These are phyloP conservation scores for Seriola rivoliana DNA, from an alignment of 2,113 vertebrate species.

Conservation along the genomic window DNA sequence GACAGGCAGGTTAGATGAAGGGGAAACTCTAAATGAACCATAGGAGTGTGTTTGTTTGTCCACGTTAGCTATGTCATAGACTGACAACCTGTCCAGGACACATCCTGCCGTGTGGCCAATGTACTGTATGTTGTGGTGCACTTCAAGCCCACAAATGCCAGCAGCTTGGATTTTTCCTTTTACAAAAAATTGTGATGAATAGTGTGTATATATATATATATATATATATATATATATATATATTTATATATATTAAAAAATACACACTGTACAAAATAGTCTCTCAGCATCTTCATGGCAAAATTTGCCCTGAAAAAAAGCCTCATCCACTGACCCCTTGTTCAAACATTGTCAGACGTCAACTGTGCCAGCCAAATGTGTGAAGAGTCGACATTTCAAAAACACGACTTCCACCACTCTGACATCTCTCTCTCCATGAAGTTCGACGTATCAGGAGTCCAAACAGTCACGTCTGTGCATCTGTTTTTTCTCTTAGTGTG, in stretches of 20 bases:
- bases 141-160: not conserved
- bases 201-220: not conserved
- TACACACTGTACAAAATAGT: not conserved
- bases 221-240: too few species aligned
- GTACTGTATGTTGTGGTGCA: not conserved
- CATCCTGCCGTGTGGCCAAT: not conserved
- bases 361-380: slow-evolving; percentile 17
- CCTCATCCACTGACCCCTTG: not conserved
- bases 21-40: not conserved
- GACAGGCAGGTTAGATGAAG: not conserved
- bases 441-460: slow-evolving; percentile 41
- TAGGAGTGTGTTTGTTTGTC: not conserved
- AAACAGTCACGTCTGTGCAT: slow-evolving; percentile 60
- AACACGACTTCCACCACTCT: slow-evolving; percentile 4
- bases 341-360: not conserved
- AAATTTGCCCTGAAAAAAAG: not conserved
- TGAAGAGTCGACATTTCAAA: slow-evolving; percentile 16
- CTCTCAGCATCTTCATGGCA: not conserved
- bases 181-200: too few species aligned
- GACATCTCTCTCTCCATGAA: slow-evolving; percentile 51
- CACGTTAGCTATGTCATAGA: not conserved
- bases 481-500: slow-evolving; percentile 83
- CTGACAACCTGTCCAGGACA: not conserved
- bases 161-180: not conserved
- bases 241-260: too few species aligned